These are phyloP conservation scores for Hartigia nigra DNA, from an alignment of 2,888 invertebrate species.

Conservation along the genomic window DNA sequence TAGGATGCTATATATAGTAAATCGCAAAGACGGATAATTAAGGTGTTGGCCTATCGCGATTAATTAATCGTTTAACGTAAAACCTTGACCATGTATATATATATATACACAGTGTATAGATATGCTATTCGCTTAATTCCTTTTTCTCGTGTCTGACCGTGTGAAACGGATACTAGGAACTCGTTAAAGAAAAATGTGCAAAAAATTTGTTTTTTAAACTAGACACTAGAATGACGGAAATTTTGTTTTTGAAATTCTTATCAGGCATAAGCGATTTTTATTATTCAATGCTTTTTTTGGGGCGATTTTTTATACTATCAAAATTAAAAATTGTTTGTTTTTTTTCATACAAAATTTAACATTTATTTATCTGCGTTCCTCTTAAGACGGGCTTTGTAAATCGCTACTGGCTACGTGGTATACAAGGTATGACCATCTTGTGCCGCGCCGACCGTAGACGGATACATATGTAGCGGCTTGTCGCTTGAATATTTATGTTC, in stretches of 20 bases:
- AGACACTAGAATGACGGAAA: background rate
- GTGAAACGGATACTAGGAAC: background rate
- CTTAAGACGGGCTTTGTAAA: background rate
- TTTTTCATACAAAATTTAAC: background rate
- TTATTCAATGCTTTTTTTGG: background rate
- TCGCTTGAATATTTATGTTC: conserved; percentile 57
- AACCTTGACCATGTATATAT: background rate
- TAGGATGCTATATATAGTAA: conserved; percentile 29
- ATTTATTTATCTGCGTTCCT: background rate
- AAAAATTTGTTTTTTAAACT: background rate
- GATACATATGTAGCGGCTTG: conserved; percentile 51
- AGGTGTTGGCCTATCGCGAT: conserved; percentile 55
- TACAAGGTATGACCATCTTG: conserved; percentile 20
- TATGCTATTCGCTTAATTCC: background rate
- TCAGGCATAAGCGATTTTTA: background rate
- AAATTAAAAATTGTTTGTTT: conserved; percentile 15
- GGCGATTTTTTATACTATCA: too few species aligned
- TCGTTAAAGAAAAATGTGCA: background rate
- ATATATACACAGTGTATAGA: background rate
- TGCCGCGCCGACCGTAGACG: conserved; percentile 36
- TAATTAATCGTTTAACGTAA: conserved; percentile 45
- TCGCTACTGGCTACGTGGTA: background rate
- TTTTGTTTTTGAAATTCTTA: background rate
- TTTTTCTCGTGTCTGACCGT: background rate
- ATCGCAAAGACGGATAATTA: conserved; percentile 51